Conservation (phyloP, 2,888 invertebrate species). For the Limenitis camilla region DNA sequence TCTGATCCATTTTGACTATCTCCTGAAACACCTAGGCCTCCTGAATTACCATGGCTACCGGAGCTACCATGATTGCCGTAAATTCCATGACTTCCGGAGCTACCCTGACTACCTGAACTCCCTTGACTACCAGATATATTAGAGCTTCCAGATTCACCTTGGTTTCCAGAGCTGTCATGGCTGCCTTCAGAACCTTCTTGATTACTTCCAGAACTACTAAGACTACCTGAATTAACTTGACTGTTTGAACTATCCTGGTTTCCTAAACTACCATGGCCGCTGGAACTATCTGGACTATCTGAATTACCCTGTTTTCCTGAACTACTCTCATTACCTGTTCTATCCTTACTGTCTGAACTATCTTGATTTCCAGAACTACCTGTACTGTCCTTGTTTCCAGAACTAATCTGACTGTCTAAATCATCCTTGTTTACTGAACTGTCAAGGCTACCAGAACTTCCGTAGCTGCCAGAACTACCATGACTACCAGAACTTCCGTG, state of each 20-base stretch:
- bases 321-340: too few species aligned
- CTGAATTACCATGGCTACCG: slow-evolving; percentile 5
- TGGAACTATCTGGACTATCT: slow-evolving; percentile 20
- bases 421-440: background rate
- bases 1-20: background rate
- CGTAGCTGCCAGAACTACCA: slow-evolving; percentile 9
- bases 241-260: slow-evolving; percentile 4
- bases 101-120: background rate
- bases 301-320: slow-evolving; percentile 28
- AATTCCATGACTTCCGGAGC: background rate
- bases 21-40: slow-evolving; percentile 1
- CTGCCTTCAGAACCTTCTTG: slow-evolving; percentile 7
- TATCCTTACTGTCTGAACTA: slow-evolving; percentile 13
- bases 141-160: background rate
- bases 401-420: background rate
- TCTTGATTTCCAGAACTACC: slow-evolving; percentile 17
- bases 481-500: background rate
- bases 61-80: background rate
- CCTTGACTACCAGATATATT: background rate
- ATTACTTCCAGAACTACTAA: slow-evolving; percentile 5
- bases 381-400: background rate
- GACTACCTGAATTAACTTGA: slow-evolving; percentile 8
- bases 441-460: background rate
- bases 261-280: slow-evolving; percentile 27
- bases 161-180: background rate